phyloP scores from a whole-genome alignment of 2,888 invertebrate genomes.

The Arrhopalites spinosus region DNA sequence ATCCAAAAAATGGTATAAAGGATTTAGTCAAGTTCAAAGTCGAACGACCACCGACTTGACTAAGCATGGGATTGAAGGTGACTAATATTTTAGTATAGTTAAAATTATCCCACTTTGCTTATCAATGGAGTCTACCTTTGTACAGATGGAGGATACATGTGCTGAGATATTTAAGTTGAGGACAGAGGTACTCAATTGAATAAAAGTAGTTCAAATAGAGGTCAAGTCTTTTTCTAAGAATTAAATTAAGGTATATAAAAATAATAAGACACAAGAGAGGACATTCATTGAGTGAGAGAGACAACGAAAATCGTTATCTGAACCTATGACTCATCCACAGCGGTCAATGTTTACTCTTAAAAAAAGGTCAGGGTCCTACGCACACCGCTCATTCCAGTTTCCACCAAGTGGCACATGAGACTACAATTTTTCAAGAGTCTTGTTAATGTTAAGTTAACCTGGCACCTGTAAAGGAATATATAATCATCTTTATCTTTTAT shows the following conservation, averaged over 20 bases:
- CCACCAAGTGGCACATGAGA: too few relatives aligned
- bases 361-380: constrained; percentile 35
- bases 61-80: neutral
- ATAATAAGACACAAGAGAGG: neutral
- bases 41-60: neutral
- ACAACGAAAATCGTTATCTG: too few relatives aligned
- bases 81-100: neutral
- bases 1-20: too few relatives aligned
- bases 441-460: too few relatives aligned
- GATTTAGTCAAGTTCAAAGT: neutral
- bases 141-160: too few relatives aligned
- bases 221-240: neutral
- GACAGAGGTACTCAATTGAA: too few relatives aligned
- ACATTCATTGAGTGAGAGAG: neutral
- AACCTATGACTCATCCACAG: neutral
- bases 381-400: neutral
- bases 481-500: too few relatives aligned
- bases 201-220: neutral
- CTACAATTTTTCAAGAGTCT: too few relatives aligned
- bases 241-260: neutral
- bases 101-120: neutral
- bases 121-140: neutral
- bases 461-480: too few relatives aligned
- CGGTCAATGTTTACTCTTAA: constrained; percentile 21
- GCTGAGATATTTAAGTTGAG: too few relatives aligned